A percentile compares a stretch with the other conserved stretches of the same genome.
These are phyloP conservation scores for Lethrus apterus DNA, from an alignment of 1,140 invertebrate species.

Conservation along the genomic window DNA sequence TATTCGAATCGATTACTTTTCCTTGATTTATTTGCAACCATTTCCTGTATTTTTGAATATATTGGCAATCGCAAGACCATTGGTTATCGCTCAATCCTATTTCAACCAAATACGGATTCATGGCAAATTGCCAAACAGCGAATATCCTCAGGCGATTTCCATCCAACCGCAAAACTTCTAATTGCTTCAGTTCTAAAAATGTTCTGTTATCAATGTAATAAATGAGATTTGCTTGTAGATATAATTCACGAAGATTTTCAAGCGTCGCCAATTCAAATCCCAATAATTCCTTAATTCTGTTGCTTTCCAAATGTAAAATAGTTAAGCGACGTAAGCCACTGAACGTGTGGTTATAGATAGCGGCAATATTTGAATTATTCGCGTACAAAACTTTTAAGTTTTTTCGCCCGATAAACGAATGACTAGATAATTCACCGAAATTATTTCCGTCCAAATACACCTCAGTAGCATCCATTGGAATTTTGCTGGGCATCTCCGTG, in stretches of 20 bases:
- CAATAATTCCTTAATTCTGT: conserved; percentile 67
- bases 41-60: conserved; percentile 64
- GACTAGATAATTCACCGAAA: conserved; percentile 76
- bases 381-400: conserved; percentile 78
- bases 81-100: conserved; percentile 76
- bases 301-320: conserved; percentile 78
- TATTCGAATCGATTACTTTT: conserved; percentile 64
- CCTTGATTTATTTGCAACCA: conserved; percentile 67
- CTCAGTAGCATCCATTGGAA: conserved; percentile 92
- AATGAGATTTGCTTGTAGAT: conserved; percentile 82
- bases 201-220: conserved; percentile 77
- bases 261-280: conserved; percentile 79
- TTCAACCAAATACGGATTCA: conserved; percentile 70
- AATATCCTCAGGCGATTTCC: conserved; percentile 77
- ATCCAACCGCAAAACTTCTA: conserved; percentile 78
- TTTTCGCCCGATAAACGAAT: conserved; percentile 85
- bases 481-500: conserved; percentile 71
- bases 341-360: conserved; percentile 83
- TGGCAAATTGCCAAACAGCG: conserved; percentile 63
- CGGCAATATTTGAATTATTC: conserved; percentile 80
- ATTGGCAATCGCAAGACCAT: conserved; percentile 85
- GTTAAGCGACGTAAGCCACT: conserved; percentile 71
- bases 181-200: conserved; percentile 68
- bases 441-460: conserved; percentile 88
- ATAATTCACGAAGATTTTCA: conserved; percentile 72